Evolutionary conservation across 2,797 vertebrate species (phyloP).

Genomic region (Scyliorhinus canicula): DNA sequence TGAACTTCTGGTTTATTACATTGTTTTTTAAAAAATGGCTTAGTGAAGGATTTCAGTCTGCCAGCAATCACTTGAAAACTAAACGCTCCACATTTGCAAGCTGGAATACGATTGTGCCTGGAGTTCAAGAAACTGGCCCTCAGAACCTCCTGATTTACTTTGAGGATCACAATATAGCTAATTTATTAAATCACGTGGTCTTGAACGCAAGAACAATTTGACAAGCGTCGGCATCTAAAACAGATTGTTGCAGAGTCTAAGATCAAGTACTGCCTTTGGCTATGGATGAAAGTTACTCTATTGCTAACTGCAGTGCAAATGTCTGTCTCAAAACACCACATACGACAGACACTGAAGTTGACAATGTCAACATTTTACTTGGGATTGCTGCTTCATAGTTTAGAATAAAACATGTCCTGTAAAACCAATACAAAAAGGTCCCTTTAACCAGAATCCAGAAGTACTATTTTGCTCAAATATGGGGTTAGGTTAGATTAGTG

Average conservation of each 20-base stretch:
- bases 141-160: background rate
- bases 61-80: background rate
- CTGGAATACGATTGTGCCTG: background rate
- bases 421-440: background rate
- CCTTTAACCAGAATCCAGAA: background rate
- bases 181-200: background rate
- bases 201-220: background rate
- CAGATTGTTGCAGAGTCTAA: background rate
- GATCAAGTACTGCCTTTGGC: background rate
- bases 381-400: background rate
- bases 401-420: background rate
- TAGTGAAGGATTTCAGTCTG: background rate
- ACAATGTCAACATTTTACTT: background rate
- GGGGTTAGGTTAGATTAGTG: background rate
- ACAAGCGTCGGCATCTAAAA: background rate
- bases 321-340: background rate
- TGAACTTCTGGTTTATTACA: background rate
- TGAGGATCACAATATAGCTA: background rate
- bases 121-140: background rate
- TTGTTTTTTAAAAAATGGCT: background rate
- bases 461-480: constrained; percentile 1
- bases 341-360: background rate
- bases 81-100: background rate
- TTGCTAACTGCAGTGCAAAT: background rate
- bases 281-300: background rate